Evolutionary conservation across 2,797 vertebrate genomes (phyloP), one percentile per base, ranked within the genome.

Genomic region (Enteromius unitaeniatus): DNA sequence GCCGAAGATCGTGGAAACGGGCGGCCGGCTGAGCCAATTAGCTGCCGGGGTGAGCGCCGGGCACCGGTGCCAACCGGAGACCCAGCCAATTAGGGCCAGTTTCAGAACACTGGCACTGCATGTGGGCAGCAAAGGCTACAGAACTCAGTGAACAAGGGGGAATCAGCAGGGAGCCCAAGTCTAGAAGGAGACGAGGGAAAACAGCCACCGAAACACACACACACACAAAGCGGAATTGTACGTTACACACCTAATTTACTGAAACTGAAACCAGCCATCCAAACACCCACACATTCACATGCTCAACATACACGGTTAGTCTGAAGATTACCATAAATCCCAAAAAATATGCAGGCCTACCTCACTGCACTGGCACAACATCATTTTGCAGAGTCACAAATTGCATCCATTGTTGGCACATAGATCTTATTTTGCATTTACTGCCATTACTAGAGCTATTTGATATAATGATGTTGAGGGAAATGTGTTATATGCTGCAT

Each of bases 61-160:
- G 88, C 42, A 81, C 90, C 68, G 85, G 90, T 93, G 87, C 92
- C 91, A 93, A 86, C 91, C 90, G 90, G 86, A 62, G 89, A 87
- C 87, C 86, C 86, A 87, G 93, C 94, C 95, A 95, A 95, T 96
- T 95, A 95, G 82, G 91, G 86, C 67, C 87, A 90, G 91, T 91
- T 88, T 81, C 83, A 21, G 19, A 78, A 90, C 68, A 85, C 89
- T 91, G 89, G 91, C 89, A 89, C 78, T 40, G 85, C 78, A 87
- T 91, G 91, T 89, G 88, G 91, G 88, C 90, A 92, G 86, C 76
- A 82, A 84, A 84, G 67, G 74, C 65, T 84, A 45, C 83, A 84
- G 76, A 73, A 88, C 28, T 49, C 67, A 58, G 81, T 55, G 83
- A 53, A 86, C 85, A 85, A 82, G 51, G 45, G 45, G 51, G 49